These are phyloP conservation scores for Phyllotis vaccarum DNA, from an alignment of 2,797 vertebrate genomes.

Conservation along the genomic window DNA sequence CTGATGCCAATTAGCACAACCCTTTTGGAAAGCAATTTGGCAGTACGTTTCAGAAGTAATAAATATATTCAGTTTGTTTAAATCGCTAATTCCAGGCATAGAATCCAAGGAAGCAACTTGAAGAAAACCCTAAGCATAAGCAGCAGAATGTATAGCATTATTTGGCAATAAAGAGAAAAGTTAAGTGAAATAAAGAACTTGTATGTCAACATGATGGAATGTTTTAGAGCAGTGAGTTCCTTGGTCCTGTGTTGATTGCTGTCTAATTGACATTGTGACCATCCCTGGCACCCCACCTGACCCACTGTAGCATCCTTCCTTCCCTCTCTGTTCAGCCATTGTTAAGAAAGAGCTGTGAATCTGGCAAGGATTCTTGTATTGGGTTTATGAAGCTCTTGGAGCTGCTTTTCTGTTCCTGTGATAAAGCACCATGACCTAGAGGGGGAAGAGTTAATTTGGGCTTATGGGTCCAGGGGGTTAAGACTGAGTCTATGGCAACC, in stretches of 20 bases:
- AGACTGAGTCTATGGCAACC: background rate
- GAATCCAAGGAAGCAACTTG: conserved; percentile 56
- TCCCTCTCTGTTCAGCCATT: background rate
- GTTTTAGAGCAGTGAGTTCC: background rate
- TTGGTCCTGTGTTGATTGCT: background rate
- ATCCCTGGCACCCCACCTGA: background rate
- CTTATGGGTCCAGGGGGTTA: background rate
- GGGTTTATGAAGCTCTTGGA: background rate
- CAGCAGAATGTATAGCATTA: background rate
- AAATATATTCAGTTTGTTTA: conserved; percentile 68
- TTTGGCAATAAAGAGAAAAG: background rate
- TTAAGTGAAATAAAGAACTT: background rate
- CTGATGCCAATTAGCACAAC: conserved; percentile 66
- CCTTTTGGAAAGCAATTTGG: conserved; percentile 71
- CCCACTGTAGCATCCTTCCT: background rate
- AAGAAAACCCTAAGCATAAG: background rate
- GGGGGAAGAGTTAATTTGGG: background rate
- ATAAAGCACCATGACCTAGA: background rate
- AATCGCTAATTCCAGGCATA: conserved; percentile 53
- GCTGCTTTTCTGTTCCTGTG: background rate
- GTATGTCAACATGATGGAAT: background rate
- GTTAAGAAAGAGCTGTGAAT: background rate
- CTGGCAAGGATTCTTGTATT: background rate
- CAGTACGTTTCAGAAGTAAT: conserved; percentile 65
- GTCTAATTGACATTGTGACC: background rate